A percentile compares a stretch with the other conserved stretches of the same genome.
Evolutionary conservation across 2,797 vertebrate genomes (phyloP).

Genomic region (Glyptemys insculpta): DNA sequence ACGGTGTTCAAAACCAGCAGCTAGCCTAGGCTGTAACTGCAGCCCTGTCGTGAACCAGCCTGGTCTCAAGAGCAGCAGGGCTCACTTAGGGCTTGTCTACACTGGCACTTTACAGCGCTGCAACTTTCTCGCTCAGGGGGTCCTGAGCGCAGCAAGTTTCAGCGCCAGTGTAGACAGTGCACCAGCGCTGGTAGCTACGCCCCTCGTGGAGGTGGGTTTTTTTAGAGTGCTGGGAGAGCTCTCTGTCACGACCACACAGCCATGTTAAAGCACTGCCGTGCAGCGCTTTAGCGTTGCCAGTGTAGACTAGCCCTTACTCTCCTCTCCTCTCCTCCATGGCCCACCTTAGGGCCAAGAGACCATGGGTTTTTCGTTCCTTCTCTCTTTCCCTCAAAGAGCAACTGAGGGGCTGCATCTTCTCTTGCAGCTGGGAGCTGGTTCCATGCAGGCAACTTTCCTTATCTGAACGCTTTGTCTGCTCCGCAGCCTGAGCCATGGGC

Average conservation of each 20-base stretch:
- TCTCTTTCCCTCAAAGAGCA: not conserved
- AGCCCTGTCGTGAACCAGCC: not conserved
- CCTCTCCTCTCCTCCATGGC: not conserved
- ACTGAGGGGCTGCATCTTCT: not conserved
- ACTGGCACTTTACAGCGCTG: too few relatives aligned
- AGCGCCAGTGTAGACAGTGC: too few relatives aligned
- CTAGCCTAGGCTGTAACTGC: not conserved
- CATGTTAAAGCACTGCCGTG: too few relatives aligned
- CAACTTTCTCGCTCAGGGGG: too few relatives aligned
- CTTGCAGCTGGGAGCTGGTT: not conserved
- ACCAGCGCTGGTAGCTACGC: too few relatives aligned
- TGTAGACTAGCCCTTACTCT: too few relatives aligned
- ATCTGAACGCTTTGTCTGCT: not conserved
- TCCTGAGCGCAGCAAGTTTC: too few relatives aligned
- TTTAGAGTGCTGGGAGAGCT: too few relatives aligned
- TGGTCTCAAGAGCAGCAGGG: fast-evolving
- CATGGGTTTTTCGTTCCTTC: not conserved
- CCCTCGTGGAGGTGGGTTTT: too few relatives aligned
- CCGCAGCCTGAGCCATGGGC: not conserved
- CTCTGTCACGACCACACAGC: too few relatives aligned
- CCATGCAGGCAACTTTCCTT: not conserved
- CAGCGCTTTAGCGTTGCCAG: too few relatives aligned
- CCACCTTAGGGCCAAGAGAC: not conserved
- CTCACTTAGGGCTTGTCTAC: not conserved
- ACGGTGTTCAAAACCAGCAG: not conserved